Evolutionary conservation across 1,140 invertebrate genomes (phyloP).

Genomic region (Myzus persicae): DNA sequence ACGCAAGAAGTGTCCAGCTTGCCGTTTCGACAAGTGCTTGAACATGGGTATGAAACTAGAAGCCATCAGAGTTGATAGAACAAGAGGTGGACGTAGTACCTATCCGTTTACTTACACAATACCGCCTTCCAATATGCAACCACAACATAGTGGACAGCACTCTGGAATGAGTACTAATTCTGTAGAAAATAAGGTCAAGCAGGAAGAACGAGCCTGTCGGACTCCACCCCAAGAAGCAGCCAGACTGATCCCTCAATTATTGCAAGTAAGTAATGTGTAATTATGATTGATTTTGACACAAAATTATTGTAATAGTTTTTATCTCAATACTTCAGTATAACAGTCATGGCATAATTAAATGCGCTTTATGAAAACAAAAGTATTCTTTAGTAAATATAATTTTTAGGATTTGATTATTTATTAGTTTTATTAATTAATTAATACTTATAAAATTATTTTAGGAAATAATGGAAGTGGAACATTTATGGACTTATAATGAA

Average conservation of each 20-base stretch:
- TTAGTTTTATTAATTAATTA: background rate
- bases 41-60: slow-evolving; percentile 96
- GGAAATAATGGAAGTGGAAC: slow-evolving; percentile 94
- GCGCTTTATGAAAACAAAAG: background rate
- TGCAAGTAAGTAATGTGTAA: slow-evolving; percentile 65
- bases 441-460: slow-evolving; percentile 64
- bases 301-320: no score
- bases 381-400: background rate
- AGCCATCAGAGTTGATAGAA: slow-evolving; percentile 94
- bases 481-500: slow-evolving; percentile 87
- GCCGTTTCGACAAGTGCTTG: slow-evolving; percentile 96
- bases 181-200: slow-evolving; percentile 59
- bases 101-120: slow-evolving; percentile 93
- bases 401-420: background rate
- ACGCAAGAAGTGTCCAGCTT: slow-evolving; percentile 95
- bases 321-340: no score
- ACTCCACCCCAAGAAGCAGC: slow-evolving; percentile 59
- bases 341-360: no score
- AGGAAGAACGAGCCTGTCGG: slow-evolving; percentile 58
- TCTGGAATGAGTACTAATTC: slow-evolving; percentile 41
- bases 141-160: slow-evolving; percentile 55
- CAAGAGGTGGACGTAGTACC: slow-evolving; percentile 91
- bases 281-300: background rate
- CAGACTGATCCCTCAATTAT: slow-evolving; percentile 67
- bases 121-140: slow-evolving; percentile 68